Conservation (phyloP, 2,113 vertebrate species). For the Hepsetus odoe region DNA sequence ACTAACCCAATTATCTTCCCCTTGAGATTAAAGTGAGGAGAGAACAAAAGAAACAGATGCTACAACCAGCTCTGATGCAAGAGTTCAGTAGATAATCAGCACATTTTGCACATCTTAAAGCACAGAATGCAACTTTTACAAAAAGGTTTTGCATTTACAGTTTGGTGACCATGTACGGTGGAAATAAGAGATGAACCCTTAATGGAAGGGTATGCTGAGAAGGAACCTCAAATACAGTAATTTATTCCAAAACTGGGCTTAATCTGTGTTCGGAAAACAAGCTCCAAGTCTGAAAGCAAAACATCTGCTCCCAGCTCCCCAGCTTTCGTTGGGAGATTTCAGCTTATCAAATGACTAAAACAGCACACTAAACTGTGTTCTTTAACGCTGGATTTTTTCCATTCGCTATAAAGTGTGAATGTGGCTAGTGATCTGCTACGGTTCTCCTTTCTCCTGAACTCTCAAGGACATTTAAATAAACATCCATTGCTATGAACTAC, state of each 20-base stretch:
- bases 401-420: background rate
- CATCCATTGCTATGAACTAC: background rate
- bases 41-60: conserved; percentile 14
- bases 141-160: background rate
- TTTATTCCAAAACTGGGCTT: background rate
- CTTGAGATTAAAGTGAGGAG: background rate
- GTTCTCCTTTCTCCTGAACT: background rate
- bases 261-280: background rate
- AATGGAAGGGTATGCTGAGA: too few relatives aligned
- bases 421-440: background rate
- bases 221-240: background rate
- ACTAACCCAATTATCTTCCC: conserved; percentile 14
- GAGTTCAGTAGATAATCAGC: background rate
- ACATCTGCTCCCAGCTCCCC: background rate
- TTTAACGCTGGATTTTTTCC: background rate
- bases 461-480: conserved; percentile 2
- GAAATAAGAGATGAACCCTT: background rate
- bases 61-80: background rate
- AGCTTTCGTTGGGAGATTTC: background rate
- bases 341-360: background rate
- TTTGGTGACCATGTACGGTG: background rate
- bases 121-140: background rate
- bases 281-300: too few relatives aligned
- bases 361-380: background rate
- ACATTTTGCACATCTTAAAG: background rate